These are phyloP conservation scores for Eriosoma lanigerum DNA, from an alignment of 1,140 invertebrate genomes.

Conservation along the genomic window DNA sequence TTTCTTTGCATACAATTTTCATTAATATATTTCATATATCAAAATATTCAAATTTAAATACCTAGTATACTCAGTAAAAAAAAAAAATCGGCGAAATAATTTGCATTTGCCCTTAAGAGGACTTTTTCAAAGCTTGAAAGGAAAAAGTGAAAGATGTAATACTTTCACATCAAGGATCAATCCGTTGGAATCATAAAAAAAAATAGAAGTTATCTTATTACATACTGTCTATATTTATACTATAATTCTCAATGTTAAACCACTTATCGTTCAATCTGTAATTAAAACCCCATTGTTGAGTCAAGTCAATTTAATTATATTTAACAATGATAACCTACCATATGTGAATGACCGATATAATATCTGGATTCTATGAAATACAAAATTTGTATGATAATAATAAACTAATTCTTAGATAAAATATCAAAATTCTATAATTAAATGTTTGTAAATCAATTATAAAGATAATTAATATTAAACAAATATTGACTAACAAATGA, in stretches of 20 bases:
- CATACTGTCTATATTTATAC: not conserved
- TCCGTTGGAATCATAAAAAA: not conserved
- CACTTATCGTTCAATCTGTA: not conserved
- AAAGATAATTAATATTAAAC: no score
- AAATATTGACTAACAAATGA: no score
- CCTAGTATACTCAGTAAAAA: not conserved
- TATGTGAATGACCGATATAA: no score
- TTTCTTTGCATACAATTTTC: not conserved
- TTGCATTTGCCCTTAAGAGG: not conserved
- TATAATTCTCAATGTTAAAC: not conserved
- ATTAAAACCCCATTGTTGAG: not conserved
- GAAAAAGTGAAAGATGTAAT: slow-evolving; percentile 3
- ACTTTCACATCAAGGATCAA: slow-evolving; percentile 12
- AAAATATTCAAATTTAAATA: not conserved
- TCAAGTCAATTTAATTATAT: not conserved
- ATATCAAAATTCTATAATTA: no score
- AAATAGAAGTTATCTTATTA: not conserved
- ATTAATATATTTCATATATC: not conserved
- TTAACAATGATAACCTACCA: not conserved
- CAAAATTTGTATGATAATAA: no score
- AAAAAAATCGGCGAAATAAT: not conserved
- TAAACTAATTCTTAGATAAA: no score
- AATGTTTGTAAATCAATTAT: no score
- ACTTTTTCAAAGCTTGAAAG: slow-evolving; percentile 1
- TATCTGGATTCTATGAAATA: no score